Base-by-base conservation (phyloP, 1,140 invertebrate genomes). In the Drosophila nigromelanica region DNA sequence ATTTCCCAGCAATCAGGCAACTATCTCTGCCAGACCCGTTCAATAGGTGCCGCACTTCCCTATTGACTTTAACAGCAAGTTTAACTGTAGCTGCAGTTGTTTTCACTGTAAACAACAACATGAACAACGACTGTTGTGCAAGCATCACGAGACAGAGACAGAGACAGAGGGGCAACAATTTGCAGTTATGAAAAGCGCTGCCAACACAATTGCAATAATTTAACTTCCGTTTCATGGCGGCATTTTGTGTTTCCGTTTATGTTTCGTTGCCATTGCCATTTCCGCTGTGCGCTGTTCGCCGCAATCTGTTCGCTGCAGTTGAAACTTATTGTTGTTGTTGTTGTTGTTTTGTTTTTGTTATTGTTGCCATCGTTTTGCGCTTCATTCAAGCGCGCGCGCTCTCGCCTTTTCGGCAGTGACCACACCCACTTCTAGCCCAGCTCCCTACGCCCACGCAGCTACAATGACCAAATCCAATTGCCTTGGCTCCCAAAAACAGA, bases 141-240 rank as follows among this genome's bases (percentile, higher is more conserved):
- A 15, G 3, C 11, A 43, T 3, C 15, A 39, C n/a, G 24, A n/a
- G 35, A 33, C n/a, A n/a, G 24, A 14, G 14, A n/a, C 15, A 14
- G 24, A 27, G 39, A 30, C 6, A n/a, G n/a, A n/a, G 35, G 21
- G 7, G n/a, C 59, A 33, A 66, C 76, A 75, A 75, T 86, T 86
- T 78, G 70, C 78, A 74, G 71, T 87, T 86, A 86, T 89, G 82
- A 82, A 87, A 82, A 82, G 74, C 68, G 66, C 56, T 76, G 78
- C 68, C 83, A 76, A 78, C 76, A 67, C 83, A 70, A 82, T 70
- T 77, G 82, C 82, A 87, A 87, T 87, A 87, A 87, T 87, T 87
- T 87, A 89, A 87, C 83, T 89, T 87, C 83, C 82, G 79, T 78
- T 89, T 78, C 61, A 79, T 83, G 69, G 79, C 73, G 82, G 66